Evolutionary conservation across 2,888 invertebrate species (phyloP).

Genomic region (Fragum sueziense): DNA sequence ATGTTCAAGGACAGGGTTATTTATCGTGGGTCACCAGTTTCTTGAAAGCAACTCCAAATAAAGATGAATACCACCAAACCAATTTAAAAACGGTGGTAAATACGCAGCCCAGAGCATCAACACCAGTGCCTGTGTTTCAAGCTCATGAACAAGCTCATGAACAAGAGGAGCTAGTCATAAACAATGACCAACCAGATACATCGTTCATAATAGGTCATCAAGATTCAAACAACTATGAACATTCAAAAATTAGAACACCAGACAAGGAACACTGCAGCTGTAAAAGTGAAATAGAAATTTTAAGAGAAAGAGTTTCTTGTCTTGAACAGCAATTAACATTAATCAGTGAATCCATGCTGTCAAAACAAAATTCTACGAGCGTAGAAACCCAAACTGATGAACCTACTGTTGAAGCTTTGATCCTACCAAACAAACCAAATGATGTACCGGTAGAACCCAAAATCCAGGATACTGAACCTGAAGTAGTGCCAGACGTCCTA

Average conservation of each 20-base stretch:
- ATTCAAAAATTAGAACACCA: not conserved
- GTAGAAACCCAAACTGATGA: not conserved
- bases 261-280: not conserved
- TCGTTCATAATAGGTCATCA: not conserved
- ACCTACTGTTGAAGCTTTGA: not conserved
- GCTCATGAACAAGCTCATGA: not conserved
- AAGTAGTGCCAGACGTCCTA: not conserved
- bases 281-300: not conserved
- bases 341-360: not conserved
- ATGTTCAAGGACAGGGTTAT: not conserved
- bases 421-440: not conserved
- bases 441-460: not conserved
- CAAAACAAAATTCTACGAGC: no score
- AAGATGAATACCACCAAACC: not conserved
- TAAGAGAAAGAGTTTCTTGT: not conserved
- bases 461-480: not conserved
- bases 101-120: not conserved
- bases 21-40: not conserved
- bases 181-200: not conserved
- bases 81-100: not conserved
- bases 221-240: not conserved
- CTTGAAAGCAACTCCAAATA: not conserved
- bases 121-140: not conserved
- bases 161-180: not conserved
- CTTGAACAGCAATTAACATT: not conserved